These are phyloP conservation scores for Sarcophaga peregrina DNA, from an alignment of 1,140 invertebrate genomes.

Conservation along the genomic window DNA sequence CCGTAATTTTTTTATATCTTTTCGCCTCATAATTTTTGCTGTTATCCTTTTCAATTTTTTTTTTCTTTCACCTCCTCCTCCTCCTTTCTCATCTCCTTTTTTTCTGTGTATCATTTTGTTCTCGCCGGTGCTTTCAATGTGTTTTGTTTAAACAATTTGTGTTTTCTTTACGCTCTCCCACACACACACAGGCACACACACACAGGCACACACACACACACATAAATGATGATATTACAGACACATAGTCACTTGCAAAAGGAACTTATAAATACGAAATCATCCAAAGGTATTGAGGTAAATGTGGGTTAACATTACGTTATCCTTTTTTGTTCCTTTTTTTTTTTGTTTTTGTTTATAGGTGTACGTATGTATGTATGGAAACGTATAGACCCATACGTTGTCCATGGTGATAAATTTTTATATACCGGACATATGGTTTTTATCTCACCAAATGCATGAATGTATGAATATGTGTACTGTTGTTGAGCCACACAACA, in stretches of 20 bases:
- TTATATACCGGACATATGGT: conserved; percentile 40
- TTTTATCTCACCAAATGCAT: conserved; percentile 24
- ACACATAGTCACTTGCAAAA: no score
- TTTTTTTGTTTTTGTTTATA: not conserved
- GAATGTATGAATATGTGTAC: not conserved
- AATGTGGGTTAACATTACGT: not conserved
- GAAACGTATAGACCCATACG: not conserved
- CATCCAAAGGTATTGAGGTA: not conserved
- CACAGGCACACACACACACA: not conserved
- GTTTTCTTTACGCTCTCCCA: no score
- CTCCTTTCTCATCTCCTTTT: no score
- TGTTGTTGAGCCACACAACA: not conserved
- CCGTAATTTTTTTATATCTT: not conserved
- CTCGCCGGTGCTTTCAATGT: no score
- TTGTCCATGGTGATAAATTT: conserved; percentile 35
- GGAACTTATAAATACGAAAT: not conserved
- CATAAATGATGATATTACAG: not conserved
- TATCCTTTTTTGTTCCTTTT: not conserved
- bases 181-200: no score
- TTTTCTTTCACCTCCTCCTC: no score
- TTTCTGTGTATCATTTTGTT: no score
- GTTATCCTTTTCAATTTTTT: not conserved
- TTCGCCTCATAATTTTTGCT: conserved; percentile 19
- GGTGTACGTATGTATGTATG: not conserved
- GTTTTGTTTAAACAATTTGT: no score